Conservation (phyloP, 2,888 invertebrate species). For the Rhagium mordax region DNA sequence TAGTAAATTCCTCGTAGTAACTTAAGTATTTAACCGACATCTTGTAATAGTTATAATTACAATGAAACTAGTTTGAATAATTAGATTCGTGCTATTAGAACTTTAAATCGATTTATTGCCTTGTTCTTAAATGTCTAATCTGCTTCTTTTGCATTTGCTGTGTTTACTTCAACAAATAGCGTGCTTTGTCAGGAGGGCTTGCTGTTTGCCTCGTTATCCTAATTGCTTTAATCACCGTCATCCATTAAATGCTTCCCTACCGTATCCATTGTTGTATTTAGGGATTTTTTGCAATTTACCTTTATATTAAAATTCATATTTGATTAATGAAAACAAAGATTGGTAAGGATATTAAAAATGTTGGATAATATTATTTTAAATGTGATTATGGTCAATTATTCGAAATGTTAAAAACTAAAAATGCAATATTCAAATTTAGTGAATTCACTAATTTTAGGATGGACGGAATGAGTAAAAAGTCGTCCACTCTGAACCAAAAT, state of each 20-base stretch:
- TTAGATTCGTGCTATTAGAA: neutral
- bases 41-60: conserved; percentile 18
- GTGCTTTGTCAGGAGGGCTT: neutral
- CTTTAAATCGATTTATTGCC: neutral
- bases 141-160: neutral
- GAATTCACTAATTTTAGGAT: no score
- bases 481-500: no score
- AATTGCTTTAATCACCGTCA: conserved; percentile 6
- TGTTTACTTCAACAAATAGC: neutral
- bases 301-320: no score
- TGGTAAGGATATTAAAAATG: no score
- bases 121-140: conserved; percentile 3
- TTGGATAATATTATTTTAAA: no score
- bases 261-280: neutral
- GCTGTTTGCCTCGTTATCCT: conserved; percentile 15
- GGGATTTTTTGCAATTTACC: no score
- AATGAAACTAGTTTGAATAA: conserved; percentile 4
- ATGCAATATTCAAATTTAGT: no score
- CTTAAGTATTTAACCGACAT: conserved; percentile 2
- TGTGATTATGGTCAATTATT: no score
- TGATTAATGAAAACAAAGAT: no score
- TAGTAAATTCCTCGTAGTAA: conserved; percentile 1
- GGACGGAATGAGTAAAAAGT: no score
- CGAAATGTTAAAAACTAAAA: no score
- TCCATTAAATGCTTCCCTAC: conserved; percentile 4